phyloP scores from a whole-genome alignment of 2,113 vertebrate species.

The Catharus bicknelli region DNA sequence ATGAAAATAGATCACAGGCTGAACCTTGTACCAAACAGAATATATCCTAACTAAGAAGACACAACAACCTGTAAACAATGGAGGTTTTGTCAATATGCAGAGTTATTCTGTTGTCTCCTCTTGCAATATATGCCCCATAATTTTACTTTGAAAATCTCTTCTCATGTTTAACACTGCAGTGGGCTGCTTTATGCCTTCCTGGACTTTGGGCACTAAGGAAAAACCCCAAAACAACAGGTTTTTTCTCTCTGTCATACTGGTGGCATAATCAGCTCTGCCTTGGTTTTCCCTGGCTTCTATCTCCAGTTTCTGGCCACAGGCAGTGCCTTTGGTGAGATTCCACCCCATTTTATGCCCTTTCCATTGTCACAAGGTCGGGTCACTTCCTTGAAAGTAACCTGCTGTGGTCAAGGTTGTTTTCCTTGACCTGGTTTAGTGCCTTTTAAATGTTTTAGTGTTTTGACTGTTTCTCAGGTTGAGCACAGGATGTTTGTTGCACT shows the following conservation, averaged over 20 bases:
- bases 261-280: not conserved
- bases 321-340: not conserved
- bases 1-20: not conserved
- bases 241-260: not conserved
- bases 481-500: constrained; percentile 41
- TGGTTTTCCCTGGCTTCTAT: not conserved
- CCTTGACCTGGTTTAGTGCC: constrained; percentile 18
- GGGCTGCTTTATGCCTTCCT: not conserved
- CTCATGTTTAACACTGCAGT: not conserved
- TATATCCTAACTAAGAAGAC: not conserved
- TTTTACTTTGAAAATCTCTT: not conserved
- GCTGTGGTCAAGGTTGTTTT: constrained; percentile 42
- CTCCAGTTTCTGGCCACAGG: not conserved
- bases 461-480: constrained; percentile 33
- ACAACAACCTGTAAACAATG: not conserved
- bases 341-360: not conserved
- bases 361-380: not conserved
- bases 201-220: not conserved
- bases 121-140: not conserved
- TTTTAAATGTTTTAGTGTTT: constrained; percentile 47
- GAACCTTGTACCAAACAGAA: not conserved
- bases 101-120: not conserved
- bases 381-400: not conserved
- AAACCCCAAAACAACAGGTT: rapidly evolving
- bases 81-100: not conserved